phyloP scores from a whole-genome alignment of 2,888 invertebrate species.

The Rhopalosiphum nymphaeae region DNA sequence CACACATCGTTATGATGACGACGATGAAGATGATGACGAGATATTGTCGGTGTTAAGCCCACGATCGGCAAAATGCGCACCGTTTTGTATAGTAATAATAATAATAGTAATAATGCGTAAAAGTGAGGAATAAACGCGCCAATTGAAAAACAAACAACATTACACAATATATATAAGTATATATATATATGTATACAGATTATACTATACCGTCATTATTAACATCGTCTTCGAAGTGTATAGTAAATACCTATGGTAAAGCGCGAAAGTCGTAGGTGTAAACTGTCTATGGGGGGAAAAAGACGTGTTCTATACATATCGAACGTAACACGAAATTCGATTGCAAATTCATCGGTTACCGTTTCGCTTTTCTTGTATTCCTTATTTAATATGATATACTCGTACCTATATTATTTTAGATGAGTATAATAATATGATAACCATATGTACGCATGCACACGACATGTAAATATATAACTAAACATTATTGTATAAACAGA shows the following conservation, averaged over 20 bases:
- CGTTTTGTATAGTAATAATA: background rate
- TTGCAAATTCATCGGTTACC: background rate
- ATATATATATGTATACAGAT: background rate
- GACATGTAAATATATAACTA: background rate
- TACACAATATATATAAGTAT: background rate
- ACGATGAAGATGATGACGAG: background rate
- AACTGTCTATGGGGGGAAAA: background rate
- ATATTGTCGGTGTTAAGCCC: background rate
- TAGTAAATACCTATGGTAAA: background rate
- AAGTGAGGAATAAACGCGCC: background rate
- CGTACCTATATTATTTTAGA: background rate
- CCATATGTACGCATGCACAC: background rate
- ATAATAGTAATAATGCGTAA: background rate
- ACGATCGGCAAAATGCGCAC: background rate
- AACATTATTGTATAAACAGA: background rate
- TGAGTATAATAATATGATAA: background rate
- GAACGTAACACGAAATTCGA: background rate
- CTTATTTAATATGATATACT: background rate
- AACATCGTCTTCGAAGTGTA: background rate
- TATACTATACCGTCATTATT: background rate
- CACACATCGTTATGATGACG: background rate
- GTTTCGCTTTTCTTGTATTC: background rate
- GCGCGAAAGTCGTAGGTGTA: background rate
- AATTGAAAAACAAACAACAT: background rate
- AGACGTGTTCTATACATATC: background rate